Conservation (phyloP, 2,888 invertebrate genomes). For the Galeruca laticollis region DNA sequence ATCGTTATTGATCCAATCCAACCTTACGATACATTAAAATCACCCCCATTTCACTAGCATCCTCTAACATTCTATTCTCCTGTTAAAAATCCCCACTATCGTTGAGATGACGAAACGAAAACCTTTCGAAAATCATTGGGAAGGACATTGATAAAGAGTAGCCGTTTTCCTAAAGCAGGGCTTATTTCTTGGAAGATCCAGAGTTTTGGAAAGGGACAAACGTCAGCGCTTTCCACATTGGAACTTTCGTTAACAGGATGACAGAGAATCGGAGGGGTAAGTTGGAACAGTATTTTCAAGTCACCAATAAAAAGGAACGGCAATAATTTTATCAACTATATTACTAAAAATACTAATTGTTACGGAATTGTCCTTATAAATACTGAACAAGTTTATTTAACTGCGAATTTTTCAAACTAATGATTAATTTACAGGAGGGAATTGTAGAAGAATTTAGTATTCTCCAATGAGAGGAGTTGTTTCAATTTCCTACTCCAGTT, state of each 20-base stretch:
- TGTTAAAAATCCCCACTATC: conserved; percentile 35
- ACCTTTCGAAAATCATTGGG: conserved; percentile 18
- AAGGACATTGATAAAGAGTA: conserved; percentile 23
- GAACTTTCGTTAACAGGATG: conserved; percentile 24
- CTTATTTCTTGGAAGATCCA: conserved; percentile 21
- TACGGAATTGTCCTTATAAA: no score
- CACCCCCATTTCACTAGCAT: background rate
- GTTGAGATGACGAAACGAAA: conserved; percentile 8
- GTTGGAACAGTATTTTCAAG: conserved; percentile 1
- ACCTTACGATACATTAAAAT: background rate
- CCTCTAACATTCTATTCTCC: conserved; percentile 8
- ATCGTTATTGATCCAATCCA: background rate
- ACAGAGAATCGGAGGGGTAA: conserved; percentile 2
- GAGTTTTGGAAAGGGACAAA: background rate
- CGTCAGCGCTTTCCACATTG: conserved; percentile 28
- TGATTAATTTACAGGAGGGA: no score
- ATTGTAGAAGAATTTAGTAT: no score
- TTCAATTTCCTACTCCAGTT: no score
- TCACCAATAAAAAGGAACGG: no score
- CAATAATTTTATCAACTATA: background rate
- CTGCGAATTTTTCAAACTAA: no score
- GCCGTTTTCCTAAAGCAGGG: background rate
- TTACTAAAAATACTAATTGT: no score
- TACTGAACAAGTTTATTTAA: no score
- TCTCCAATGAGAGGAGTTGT: no score